Evolutionary conservation across 2,888 invertebrate genomes (phyloP).

Genomic region (Xestia xanthographa): DNA sequence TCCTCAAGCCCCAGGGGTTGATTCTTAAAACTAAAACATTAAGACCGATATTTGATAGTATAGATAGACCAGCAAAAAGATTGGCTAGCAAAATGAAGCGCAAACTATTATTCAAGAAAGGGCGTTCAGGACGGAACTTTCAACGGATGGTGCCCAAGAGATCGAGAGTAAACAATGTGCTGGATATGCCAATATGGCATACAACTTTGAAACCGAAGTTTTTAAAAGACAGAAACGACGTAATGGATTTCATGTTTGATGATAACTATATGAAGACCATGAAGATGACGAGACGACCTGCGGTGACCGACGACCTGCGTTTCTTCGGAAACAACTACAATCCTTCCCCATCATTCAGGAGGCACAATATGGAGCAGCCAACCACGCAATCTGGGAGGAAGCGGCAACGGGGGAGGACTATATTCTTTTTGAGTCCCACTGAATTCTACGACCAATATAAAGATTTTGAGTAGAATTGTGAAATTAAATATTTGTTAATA

Average conservation of each 20-base stretch:
- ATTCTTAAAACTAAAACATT: conserved; percentile 64
- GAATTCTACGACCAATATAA: conserved; percentile 72
- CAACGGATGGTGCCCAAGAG: conserved; percentile 49
- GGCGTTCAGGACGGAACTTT: conserved; percentile 55
- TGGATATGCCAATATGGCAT: conserved; percentile 66
- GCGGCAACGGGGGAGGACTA: conserved; percentile 74
- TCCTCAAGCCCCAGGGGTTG: conserved; percentile 36
- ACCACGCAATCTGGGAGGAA: conserved; percentile 58
- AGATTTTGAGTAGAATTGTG: no score
- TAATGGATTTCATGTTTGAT: conserved; percentile 71
- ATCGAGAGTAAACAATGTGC: conserved; percentile 37
- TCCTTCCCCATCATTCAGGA: conserved; percentile 53
- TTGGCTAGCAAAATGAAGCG: conserved; percentile 45
- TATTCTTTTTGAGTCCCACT: conserved; percentile 86
- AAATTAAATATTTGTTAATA: background rate
- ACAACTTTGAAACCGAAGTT: conserved; percentile 67
- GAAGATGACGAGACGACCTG: conserved; percentile 43
- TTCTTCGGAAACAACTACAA: conserved; percentile 56
- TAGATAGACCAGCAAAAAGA: conserved; percentile 45
- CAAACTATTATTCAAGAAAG: conserved; percentile 70
- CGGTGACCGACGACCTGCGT: background rate
- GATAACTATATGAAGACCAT: conserved; percentile 55
- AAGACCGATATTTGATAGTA: conserved; percentile 69
- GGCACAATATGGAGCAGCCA: conserved; percentile 22
- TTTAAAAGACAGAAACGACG: conserved; percentile 73